phyloP scores from a whole-genome alignment of 2,888 invertebrate genomes.

The Drosophila nigricruria region DNA sequence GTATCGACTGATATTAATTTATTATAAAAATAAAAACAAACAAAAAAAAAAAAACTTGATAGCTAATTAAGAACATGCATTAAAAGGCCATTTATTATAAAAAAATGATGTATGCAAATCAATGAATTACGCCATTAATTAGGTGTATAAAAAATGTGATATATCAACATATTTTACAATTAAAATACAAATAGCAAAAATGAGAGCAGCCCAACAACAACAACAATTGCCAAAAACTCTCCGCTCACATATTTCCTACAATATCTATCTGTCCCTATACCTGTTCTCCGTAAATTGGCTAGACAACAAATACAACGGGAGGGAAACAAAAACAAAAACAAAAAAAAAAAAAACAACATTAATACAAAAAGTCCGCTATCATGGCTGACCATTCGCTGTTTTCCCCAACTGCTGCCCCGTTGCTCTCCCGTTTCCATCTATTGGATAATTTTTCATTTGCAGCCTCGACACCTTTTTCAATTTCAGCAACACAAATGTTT shows the following conservation, averaged over 20 bases:
- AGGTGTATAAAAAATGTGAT: constrained; percentile 25
- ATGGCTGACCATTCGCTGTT: constrained; percentile 42
- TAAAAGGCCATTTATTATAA: constrained; percentile 38
- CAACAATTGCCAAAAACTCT: constrained; percentile 40
- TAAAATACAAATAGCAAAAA: constrained; percentile 16
- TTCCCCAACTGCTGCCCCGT: neutral
- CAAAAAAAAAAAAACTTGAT: constrained; percentile 9
- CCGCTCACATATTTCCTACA: constrained; percentile 7
- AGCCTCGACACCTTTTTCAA: constrained; percentile 77
- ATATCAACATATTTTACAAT: constrained; percentile 42
- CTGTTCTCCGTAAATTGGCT: constrained; percentile 45
- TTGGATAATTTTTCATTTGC: constrained; percentile 76
- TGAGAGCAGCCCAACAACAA: neutral
- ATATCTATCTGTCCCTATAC: too few species aligned
- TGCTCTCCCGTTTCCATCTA: neutral
- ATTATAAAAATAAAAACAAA: neutral
- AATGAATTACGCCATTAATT: constrained; percentile 52
- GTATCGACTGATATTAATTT: constrained; percentile 10
- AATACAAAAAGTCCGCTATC: constrained; percentile 71
- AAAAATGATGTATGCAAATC: constrained; percentile 44
- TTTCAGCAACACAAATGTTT: constrained; percentile 78
- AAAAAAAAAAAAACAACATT: constrained; percentile 6
- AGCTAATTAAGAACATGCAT: constrained; percentile 31
- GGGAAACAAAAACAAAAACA: neutral
- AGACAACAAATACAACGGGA: constrained; percentile 38